phyloP scores from a whole-genome alignment of 2,888 invertebrate genomes.

The Parasteatoda lunata region DNA sequence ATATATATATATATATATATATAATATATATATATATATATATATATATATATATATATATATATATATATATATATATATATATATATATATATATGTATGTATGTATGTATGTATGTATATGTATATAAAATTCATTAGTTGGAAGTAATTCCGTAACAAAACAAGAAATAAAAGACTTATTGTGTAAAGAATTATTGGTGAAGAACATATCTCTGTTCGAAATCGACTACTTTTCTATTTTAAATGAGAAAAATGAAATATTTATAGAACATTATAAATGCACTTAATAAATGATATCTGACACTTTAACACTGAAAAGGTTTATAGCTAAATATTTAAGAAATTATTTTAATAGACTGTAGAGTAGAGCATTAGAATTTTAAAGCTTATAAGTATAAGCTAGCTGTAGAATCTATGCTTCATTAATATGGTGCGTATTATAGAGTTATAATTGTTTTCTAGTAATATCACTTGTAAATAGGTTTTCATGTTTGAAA shows the following conservation, averaged over 20 bases:
- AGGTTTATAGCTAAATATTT: not conserved
- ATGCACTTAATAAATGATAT: not conserved
- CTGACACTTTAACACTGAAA: not conserved
- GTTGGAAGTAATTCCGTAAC: no score
- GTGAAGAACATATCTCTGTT: no score
- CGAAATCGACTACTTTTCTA: not conserved
- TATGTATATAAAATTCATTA: not conserved
- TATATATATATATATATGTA: not conserved
- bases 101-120: not conserved
- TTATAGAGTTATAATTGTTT: not conserved
- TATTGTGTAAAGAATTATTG: no score
- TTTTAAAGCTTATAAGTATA: not conserved
- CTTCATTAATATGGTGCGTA: not conserved
- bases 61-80: not conserved
- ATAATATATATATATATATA: not conserved
- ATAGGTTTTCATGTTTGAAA: not conserved
- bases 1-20: not conserved
- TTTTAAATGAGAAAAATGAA: not conserved
- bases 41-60: not conserved
- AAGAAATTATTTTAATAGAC: constrained; percentile 29
- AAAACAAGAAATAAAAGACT: no score
- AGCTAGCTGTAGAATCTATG: not conserved
- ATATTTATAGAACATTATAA: not conserved
- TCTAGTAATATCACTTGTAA: not conserved
- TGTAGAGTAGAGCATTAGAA: constrained; percentile 6